Evolutionary conservation across 2,113 vertebrate genomes (phyloP).

Genomic region (Thamnaconus septentrionalis): DNA sequence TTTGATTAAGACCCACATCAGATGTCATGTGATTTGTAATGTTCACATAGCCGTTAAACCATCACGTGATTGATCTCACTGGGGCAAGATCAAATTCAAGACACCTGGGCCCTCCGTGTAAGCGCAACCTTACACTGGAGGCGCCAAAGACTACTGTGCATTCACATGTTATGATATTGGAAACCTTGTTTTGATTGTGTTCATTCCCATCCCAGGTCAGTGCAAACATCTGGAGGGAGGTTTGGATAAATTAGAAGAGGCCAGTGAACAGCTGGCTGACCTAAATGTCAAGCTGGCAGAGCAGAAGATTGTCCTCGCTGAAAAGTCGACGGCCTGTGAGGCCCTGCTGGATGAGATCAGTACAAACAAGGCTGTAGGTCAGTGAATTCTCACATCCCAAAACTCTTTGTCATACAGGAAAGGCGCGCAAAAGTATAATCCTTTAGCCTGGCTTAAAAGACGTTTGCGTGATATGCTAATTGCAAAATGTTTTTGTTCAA

Average conservation of each 20-base stretch:
- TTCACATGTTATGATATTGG: neutral
- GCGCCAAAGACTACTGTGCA: neutral
- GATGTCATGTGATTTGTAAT: too few species aligned
- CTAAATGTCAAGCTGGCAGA: slow-evolving; percentile 90
- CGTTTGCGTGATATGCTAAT: neutral
- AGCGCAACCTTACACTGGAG: too few species aligned
- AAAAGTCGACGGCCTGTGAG: slow-evolving; percentile 89
- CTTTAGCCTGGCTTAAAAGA: neutral
- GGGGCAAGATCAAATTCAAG: too few species aligned
- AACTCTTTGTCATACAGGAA: neutral
- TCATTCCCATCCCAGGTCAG: slow-evolving; percentile 75
- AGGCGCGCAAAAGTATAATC: neutral
- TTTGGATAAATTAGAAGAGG: slow-evolving; percentile 92
- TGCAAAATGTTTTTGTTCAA: slow-evolving; percentile 44
- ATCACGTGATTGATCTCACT: too few species aligned
- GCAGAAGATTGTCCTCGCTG: slow-evolving; percentile 88
- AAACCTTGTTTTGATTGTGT: neutral
- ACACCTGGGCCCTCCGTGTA: too few species aligned
- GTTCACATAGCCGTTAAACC: too few species aligned
- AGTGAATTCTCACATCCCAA: slow-evolving; percentile 42
- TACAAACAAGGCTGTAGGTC: slow-evolving; percentile 83
- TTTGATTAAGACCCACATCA: too few species aligned
- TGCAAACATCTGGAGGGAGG: slow-evolving; percentile 90
- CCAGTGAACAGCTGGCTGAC: slow-evolving; percentile 84
- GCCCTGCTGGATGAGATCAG: slow-evolving; percentile 84